phyloP scores from a whole-genome alignment of 2,113 vertebrate genomes.

The Channa argus region DNA sequence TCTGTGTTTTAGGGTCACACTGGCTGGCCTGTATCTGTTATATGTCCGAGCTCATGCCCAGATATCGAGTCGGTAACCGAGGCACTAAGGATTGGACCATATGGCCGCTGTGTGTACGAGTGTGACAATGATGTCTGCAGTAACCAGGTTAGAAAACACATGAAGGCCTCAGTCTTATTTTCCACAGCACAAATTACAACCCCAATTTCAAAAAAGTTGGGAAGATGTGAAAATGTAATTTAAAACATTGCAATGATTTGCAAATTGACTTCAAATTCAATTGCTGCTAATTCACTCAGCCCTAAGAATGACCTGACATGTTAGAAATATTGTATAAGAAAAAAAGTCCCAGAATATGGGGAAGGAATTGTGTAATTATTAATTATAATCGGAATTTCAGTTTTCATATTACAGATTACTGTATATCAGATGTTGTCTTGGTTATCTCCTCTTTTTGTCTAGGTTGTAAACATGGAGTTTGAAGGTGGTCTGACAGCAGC shows the following conservation, averaged over 20 bases:
- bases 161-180: not conserved
- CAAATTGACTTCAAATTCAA: no score
- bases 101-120: constrained; percentile 88
- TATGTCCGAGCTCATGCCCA: constrained; percentile 78
- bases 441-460: not conserved
- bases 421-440: no score
- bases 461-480: constrained; percentile 91
- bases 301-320: no score
- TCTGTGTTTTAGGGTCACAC: constrained; percentile 74
- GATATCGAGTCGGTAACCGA: constrained; percentile 86
- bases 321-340: no score
- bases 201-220: no score
- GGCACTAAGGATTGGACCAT: constrained; percentile 82
- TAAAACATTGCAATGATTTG: no score
- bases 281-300: not conserved
- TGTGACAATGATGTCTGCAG: constrained; percentile 90
- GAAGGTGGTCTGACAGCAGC: constrained; percentile 86
- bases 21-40: constrained; percentile 85
- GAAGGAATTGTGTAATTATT: no score
- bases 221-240: no score
- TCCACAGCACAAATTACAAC: not conserved
- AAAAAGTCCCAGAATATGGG: no score
- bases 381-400: no score
- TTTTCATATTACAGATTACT: no score
- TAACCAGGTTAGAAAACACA: constrained; percentile 82